A percentile compares a stretch with the other conserved stretches of the same genome.
phyloP scores from a whole-genome alignment of 2,888 invertebrate species.

The Anticlea derivata region DNA sequence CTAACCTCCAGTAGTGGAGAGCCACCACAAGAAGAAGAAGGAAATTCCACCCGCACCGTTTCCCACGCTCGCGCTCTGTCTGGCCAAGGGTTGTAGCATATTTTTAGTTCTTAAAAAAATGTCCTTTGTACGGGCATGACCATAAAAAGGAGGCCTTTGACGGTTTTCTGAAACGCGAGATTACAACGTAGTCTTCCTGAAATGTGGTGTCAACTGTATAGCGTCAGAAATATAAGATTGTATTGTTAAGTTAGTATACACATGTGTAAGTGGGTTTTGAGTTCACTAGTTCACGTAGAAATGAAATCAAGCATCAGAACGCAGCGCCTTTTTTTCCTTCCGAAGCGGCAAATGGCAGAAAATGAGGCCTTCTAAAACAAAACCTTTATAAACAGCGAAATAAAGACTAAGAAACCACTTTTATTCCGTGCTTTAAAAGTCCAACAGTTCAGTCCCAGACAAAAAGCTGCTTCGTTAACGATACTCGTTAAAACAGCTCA shows the following conservation, averaged over 20 bases:
- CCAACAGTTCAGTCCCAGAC: constrained; percentile 7
- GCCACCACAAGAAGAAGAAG: no score
- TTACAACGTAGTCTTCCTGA: constrained; percentile 36
- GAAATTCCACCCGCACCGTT: neutral
- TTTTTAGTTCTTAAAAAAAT: constrained; percentile 11
- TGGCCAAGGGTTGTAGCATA: neutral
- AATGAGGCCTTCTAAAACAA: no score
- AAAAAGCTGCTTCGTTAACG: constrained; percentile 24
- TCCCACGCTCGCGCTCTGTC: neutral
- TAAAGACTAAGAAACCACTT: neutral
- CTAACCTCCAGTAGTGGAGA: no score
- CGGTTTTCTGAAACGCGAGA: constrained; percentile 38
- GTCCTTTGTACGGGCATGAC: constrained; percentile 16
- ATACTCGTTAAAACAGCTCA: constrained; percentile 34
- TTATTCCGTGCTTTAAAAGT: constrained; percentile 25
- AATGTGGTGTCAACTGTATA: constrained; percentile 29
- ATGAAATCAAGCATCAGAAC: no score
- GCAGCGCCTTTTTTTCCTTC: no score
- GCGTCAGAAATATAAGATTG: no score
- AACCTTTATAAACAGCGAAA: no score
- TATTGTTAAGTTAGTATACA: no score
- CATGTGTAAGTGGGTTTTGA: no score
- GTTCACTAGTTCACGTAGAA: no score
- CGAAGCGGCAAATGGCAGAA: no score
- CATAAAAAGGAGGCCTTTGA: constrained; percentile 38